A percentile compares a stretch with the other conserved stretches of the same genome.
Evolutionary conservation across 2,797 vertebrate species (phyloP).

Genomic region (Paguma larvata): DNA sequence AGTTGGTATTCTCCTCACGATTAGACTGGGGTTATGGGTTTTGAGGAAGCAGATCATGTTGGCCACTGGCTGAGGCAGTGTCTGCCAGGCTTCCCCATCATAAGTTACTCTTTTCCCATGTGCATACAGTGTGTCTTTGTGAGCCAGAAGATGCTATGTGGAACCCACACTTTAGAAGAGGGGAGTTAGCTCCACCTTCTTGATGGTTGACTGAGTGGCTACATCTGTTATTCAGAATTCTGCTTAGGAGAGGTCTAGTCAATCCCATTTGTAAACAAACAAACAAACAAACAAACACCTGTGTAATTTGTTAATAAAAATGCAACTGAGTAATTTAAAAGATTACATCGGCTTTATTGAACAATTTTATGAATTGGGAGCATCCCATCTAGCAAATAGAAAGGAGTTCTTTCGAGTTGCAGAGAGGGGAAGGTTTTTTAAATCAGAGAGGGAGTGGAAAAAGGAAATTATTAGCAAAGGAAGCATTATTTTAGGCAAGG

Average conservation of each 20-base stretch:
- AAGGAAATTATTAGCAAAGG: background rate
- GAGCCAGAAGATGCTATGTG: background rate
- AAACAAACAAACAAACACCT: background rate
- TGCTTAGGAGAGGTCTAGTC: background rate
- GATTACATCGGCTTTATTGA: background rate
- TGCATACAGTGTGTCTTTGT: background rate
- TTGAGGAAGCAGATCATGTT: background rate
- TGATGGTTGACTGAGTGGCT: background rate
- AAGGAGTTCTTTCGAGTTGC: background rate
- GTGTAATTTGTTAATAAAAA: background rate
- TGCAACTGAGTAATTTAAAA: background rate
- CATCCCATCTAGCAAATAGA: background rate
- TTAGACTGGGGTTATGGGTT: background rate
- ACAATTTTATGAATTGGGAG: background rate
- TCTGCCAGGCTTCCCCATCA: background rate
- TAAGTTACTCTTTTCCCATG: background rate
- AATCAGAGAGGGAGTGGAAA: background rate
- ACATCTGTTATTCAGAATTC: background rate
- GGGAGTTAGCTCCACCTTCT: background rate
- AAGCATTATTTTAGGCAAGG: background rate
- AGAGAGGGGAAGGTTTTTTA: background rate
- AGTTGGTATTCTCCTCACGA: background rate
- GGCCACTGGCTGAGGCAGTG: background rate
- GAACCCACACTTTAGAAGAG: background rate
- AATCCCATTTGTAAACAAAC: background rate